Base-by-base conservation (phyloP, 1,140 invertebrate species). In the Eupristina koningsbergeri region DNA sequence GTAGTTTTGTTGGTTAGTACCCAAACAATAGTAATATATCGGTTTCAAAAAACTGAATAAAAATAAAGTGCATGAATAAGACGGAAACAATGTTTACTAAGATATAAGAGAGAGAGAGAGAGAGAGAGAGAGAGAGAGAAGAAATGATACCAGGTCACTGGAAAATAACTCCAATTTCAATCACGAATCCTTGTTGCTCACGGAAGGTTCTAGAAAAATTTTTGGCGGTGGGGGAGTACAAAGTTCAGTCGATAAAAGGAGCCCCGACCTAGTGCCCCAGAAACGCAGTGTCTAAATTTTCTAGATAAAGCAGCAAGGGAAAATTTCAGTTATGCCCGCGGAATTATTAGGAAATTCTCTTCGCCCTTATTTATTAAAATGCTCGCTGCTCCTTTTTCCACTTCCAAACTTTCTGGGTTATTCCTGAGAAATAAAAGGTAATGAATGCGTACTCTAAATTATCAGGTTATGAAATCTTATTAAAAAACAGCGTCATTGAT, bases 191-290 rank as follows among this genome's bases (percentile, higher is more conserved):
- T 34, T 47, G 41, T 45, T 34, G 73, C 47, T 58, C 53, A 26
- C 67, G 29, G 39, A 75, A 81, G 61, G 41, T 69, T 80, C 73
- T 53, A 69, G 78, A 85, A 77, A 77, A 77, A 39, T 78, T 83
- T 81, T 83, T 39, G 84, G 79, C 41, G 58, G 26, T 8, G 76
- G 73, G 71, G 69, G 81, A 39, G 81, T 5, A 53, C 31, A 39
- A 58, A 83, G 83, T 84, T 85, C 84, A 83, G 39, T 84, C 64
- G 87, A 84, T 86, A 77, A 73, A 58, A 63, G 47, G 69, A 63
- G 64, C 81, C 80, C 81, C 19, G 75, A 76, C 81, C 75, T 64
- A 71, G 19, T 83, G 69, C 58, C 82, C 83, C 39, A 80, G 83
- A 80, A 79, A 73, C 50, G 5, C 58, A n/a, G 58, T 73, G 69